These are phyloP conservation scores for Pygmarrhopalites habei DNA, from an alignment of 1,140 invertebrate genomes.

Conservation along the genomic window DNA sequence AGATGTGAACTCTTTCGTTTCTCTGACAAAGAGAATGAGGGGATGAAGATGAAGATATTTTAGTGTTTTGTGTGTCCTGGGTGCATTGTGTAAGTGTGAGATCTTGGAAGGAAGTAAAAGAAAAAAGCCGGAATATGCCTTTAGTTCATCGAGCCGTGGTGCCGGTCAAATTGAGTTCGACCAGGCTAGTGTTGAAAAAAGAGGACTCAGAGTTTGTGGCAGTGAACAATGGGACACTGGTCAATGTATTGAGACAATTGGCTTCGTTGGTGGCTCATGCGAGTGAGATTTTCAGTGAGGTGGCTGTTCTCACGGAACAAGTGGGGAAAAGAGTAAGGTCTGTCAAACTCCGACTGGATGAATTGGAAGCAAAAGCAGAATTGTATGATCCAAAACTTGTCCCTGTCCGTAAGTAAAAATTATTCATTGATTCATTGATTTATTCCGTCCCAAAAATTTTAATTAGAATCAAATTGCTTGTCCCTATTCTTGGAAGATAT, in stretches of 20 bases:
- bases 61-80: too few species aligned
- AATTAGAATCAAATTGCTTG: too few species aligned
- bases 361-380: slow-evolving; percentile 37
- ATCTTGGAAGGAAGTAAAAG: neutral
- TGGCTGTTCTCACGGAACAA: slow-evolving; percentile 26
- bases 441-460: too few species aligned
- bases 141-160: slow-evolving; percentile 27
- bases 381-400: slow-evolving; percentile 38
- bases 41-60: neutral
- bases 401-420: slow-evolving; percentile 41
- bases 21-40: neutral
- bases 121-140: slow-evolving; percentile 30
- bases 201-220: slow-evolving; percentile 36
- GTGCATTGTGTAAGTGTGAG: neutral
- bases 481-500: too few species aligned
- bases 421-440: too few species aligned
- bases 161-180: slow-evolving; percentile 28
- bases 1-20: too few species aligned
- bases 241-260: slow-evolving; percentile 34
- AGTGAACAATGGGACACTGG: slow-evolving; percentile 36
- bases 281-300: slow-evolving; percentile 28
- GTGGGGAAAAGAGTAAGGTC: slow-evolving; percentile 27
- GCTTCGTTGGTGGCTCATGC: slow-evolving; percentile 34
- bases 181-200: slow-evolving; percentile 28
- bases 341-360: slow-evolving; percentile 36